A percentile compares a stretch with the other conserved stretches of the same genome.
These are phyloP conservation scores for Prionace glauca DNA, from an alignment of 2,797 vertebrate species.

Conservation along the genomic window DNA sequence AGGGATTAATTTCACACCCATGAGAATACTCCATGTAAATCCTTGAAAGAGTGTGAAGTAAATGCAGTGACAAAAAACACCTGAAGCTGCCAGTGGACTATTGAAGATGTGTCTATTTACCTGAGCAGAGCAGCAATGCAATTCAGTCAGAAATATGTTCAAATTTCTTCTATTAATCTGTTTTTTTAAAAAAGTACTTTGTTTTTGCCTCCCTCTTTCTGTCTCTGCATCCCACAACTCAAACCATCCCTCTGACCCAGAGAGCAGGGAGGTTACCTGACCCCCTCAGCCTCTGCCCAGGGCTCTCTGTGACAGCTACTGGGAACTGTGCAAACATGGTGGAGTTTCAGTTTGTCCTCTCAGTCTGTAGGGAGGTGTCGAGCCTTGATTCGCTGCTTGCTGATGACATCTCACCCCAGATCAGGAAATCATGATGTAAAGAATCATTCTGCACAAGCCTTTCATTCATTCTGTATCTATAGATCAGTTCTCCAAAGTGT, in stretches of 20 bases:
- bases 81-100: neutral
- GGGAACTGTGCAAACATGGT: neutral
- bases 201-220: neutral
- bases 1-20: neutral
- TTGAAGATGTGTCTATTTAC: neutral
- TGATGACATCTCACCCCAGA: neutral
- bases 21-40: conserved; percentile 27
- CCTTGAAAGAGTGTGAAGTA: conserved; percentile 15
- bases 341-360: neutral
- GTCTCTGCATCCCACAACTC: neutral
- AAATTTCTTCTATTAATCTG: neutral
- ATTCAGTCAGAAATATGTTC: neutral
- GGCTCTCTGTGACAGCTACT: neutral
- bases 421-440: neutral
- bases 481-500: neutral
- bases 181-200: neutral
- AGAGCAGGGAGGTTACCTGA: neutral
- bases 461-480: neutral
- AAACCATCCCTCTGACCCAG: neutral
- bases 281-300: neutral
- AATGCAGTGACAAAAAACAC: neutral
- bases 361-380: neutral
- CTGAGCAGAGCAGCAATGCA: neutral
- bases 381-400: neutral
- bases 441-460: neutral